Conservation (phyloP, 2,113 vertebrate species). For the Nettapus auritus region DNA sequence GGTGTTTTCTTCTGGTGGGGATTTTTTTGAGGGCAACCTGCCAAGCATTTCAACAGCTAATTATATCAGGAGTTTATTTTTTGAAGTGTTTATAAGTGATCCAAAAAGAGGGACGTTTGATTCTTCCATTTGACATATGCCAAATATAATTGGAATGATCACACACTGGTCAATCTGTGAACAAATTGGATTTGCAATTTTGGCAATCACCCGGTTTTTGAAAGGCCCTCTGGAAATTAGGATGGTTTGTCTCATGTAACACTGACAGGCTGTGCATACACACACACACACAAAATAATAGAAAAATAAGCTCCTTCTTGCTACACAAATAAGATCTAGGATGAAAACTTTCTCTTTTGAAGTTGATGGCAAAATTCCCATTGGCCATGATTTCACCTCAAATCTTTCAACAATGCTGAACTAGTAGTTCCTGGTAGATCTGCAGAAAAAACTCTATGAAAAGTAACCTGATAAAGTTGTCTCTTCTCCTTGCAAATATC, state of each 20-base stretch:
- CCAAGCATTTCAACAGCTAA: constrained; percentile 66
- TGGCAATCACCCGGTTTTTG: constrained; percentile 39
- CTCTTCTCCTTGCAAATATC: neutral
- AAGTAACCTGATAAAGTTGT: neutral
- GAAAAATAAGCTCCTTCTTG: constrained; percentile 53
- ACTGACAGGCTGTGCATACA: constrained; percentile 14
- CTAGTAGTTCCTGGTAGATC: neutral
- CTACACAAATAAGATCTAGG: constrained; percentile 36
- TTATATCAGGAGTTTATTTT: constrained; percentile 66
- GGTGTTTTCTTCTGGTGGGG: neutral
- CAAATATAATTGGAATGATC: constrained; percentile 70
- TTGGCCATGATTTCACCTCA: constrained; percentile 2
- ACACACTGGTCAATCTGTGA: constrained; percentile 52
- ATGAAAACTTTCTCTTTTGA: constrained; percentile 36
- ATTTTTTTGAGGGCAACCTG: constrained; percentile 35
- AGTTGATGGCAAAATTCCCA: constrained; percentile 45
- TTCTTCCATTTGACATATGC: constrained; percentile 66
- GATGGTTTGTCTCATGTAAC: constrained; percentile 35
- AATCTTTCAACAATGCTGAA: neutral
- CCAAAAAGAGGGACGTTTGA: constrained; percentile 63
- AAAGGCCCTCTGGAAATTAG: constrained; percentile 56
- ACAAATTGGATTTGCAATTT: constrained; percentile 62
- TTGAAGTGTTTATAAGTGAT: constrained; percentile 71
- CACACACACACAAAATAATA: neutral
- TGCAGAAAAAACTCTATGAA: neutral